A percentile compares a stretch with the other conserved stretches of the same genome.
Conservation (phyloP, 2,113 vertebrate genomes). For the Nipponia nippon region DNA sequence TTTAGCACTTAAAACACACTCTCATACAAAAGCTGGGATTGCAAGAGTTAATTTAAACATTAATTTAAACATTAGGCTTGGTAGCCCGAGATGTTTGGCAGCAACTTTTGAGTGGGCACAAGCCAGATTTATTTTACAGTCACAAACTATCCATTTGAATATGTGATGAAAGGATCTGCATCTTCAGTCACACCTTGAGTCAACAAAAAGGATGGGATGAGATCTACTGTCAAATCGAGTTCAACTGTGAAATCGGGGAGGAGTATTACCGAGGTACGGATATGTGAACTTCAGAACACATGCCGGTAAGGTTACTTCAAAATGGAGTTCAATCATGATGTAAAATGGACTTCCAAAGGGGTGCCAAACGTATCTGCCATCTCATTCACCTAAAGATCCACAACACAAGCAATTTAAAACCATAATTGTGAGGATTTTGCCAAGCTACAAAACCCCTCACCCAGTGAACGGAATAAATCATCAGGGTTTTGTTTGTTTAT, state of each 20-base stretch:
- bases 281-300: neutral
- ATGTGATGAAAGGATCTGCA: conserved; percentile 47
- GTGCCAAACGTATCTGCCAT: neutral
- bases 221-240: neutral
- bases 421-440: neutral
- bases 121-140: conserved; percentile 42
- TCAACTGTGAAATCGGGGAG: neutral
- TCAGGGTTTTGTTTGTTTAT: neutral
- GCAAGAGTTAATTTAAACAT: conserved; percentile 11
- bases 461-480: neutral
- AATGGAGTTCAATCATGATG: neutral
- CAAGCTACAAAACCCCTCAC: neutral
- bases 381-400: neutral
- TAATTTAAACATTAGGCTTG: neutral
- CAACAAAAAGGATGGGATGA: neutral
- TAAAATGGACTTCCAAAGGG: neutral
- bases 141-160: conserved; percentile 31
- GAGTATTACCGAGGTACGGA: neutral
- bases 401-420: neutral
- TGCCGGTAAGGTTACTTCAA: neutral
- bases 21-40: neutral
- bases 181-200: conserved; percentile 47
- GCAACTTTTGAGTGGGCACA: conserved; percentile 41
- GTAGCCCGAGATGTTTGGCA: conserved; percentile 33
- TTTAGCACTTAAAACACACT: neutral